These are phyloP conservation scores for Abramis brama DNA, from an alignment of 2,113 vertebrate genomes.

Conservation along the genomic window DNA sequence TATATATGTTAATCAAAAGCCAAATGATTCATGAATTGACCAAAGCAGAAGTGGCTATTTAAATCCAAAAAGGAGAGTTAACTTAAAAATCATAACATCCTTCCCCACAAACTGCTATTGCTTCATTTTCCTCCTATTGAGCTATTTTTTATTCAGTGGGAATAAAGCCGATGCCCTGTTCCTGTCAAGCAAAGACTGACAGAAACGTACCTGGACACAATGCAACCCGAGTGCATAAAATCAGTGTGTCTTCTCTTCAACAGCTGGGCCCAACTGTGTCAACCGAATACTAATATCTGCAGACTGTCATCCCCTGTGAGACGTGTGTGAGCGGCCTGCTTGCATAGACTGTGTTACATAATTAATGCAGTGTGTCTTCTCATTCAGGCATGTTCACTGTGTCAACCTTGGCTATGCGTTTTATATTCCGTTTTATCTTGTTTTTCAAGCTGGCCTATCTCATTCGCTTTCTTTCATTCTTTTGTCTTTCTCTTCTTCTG, in stretches of 20 bases:
- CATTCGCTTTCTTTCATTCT: slow-evolving; percentile 18
- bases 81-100: background rate
- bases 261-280: slow-evolving; percentile 52
- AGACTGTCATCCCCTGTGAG: slow-evolving; percentile 61
- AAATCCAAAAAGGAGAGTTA: background rate
- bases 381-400: slow-evolving; percentile 72
- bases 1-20: background rate
- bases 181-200: slow-evolving; percentile 49
- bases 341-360: slow-evolving; percentile 74
- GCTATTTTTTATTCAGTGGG: slow-evolving; percentile 50
- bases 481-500: slow-evolving; percentile 2
- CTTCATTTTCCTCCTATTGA: slow-evolving; percentile 20
- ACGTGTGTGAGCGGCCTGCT: slow-evolving; percentile 57
- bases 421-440: slow-evolving; percentile 78
- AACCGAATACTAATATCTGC: slow-evolving; percentile 63
- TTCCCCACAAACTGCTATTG: background rate
- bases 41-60: background rate
- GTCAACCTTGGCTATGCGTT: slow-evolving; percentile 70
- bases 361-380: slow-evolving; percentile 78
- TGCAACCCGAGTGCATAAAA: slow-evolving; percentile 53
- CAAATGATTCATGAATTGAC: background rate
- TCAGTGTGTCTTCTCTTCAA: slow-evolving; percentile 59
- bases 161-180: slow-evolving; percentile 57
- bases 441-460: slow-evolving; percentile 57
- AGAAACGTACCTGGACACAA: slow-evolving; percentile 52